A percentile compares a stretch with the other conserved stretches of the same genome.
phyloP scores from a whole-genome alignment of 1,140 invertebrate genomes.

The Euschistus heros region DNA sequence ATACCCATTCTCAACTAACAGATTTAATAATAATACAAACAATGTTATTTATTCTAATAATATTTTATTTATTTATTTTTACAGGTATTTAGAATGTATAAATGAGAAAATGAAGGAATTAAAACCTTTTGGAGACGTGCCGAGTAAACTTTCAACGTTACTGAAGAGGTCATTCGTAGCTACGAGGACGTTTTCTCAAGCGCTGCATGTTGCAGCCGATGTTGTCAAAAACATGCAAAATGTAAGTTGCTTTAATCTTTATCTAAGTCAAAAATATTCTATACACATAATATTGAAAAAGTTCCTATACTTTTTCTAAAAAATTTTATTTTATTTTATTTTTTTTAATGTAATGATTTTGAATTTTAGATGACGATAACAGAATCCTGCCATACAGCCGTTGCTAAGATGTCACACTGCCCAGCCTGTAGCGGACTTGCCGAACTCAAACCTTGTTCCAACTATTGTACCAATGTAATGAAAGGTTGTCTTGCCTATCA shows the following conservation, averaged over 20 bases:
- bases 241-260: conserved; percentile 44
- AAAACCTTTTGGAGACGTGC: conserved; percentile 89
- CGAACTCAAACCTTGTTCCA: conserved; percentile 64
- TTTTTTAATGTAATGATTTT: too few relatives aligned
- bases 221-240: conserved; percentile 70
- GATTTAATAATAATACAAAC: not conserved
- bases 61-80: conserved; percentile 23
- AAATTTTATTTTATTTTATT: too few relatives aligned
- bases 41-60: not conserved
- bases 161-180: conserved; percentile 88
- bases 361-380: conserved; percentile 41
- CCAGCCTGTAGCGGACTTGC: conserved; percentile 65
- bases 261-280: too few relatives aligned
- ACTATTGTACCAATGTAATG: conserved; percentile 83
- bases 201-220: conserved; percentile 68
- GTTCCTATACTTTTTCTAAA: too few relatives aligned
- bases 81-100: conserved; percentile 71
- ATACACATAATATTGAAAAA: too few relatives aligned
- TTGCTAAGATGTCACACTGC: conserved; percentile 79
- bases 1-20: not conserved
- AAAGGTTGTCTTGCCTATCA: conserved; percentile 78
- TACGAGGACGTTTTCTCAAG: conserved; percentile 83
- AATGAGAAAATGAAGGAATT: conserved; percentile 83
- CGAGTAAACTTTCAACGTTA: conserved; percentile 76
- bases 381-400: conserved; percentile 60